Base-by-base conservation (phyloP, 2,888 invertebrate genomes). In the Dilophus febrilis region DNA sequence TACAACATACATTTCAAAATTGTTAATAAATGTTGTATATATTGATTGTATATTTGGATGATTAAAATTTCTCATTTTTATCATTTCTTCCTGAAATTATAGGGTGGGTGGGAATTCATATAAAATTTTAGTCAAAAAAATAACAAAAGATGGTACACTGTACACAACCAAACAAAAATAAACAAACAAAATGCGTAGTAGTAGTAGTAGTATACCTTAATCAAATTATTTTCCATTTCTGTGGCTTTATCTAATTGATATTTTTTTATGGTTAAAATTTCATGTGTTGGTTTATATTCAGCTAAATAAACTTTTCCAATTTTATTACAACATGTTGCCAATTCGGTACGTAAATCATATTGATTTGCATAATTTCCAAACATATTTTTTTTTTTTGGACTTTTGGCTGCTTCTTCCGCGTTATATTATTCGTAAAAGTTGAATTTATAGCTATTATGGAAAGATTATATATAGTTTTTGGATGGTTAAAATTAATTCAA, bases 21-120 rank as follows among this genome's bases (percentile, higher is more conserved):
- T 77, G 42, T 71, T 68, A 2, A 87, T 79, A 61, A 88, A 90
- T 4, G 82, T 73, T 27, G 77, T 74, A 47, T 77, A 64, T 54
- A 80, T 79, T 19, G 77, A 74, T 33, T 87, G 65, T 40, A 91
- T 72, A 58, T 86, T 83, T 4, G 74, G 70, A 61, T 90, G 88
- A 46, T 77, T 74, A 14, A 90, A 65, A 53, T 84, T 82, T 46
- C 77, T 72, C 45, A 80, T 78, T 41, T 79, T 69, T 37, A 76
- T 65, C 42, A 90, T 77, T 64, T 91, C 90, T 61, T 80, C 72
- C 72, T 83, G 70, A n/a, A n/a, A n/a, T n/a, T n/a, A n/a, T n/a
- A n/a, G n/a, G n/a, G n/a, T n/a, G n/a, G n/a, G n/a, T n/a, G n/a
- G n/a, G n/a, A n/a, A n/a, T n/a, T n/a, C n/a, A n/a, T n/a, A n/a